Conservation (phyloP, 2,888 invertebrate genomes). For the Drosophila engyochracea region DNA sequence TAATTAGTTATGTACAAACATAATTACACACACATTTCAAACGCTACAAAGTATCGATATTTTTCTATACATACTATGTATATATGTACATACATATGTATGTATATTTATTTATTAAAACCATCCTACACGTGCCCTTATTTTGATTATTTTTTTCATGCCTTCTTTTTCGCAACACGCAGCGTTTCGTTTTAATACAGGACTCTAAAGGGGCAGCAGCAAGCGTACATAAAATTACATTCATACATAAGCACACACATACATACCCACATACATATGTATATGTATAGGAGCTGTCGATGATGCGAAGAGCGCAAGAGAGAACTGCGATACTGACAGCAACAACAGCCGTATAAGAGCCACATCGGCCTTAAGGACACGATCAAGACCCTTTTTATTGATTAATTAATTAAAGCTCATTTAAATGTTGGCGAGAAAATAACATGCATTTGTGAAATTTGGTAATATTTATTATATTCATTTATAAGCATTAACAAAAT, state of each 20-base stretch:
- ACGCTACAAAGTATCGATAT: background rate
- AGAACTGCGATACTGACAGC: constrained; percentile 44
- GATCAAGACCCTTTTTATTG: constrained; percentile 22
- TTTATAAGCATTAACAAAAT: background rate
- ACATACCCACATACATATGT: constrained; percentile 4
- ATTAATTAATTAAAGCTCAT: background rate
- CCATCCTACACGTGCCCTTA: constrained; percentile 81
- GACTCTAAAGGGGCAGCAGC: constrained; percentile 40
- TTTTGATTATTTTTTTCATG: constrained; percentile 61
- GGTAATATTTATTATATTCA: background rate
- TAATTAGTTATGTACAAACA: constrained; percentile 6
- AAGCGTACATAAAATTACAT: constrained; percentile 33
- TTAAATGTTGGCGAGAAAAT: background rate
- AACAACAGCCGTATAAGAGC: constrained; percentile 25
- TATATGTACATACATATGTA: background rate
- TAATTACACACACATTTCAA: background rate
- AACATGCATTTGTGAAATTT: background rate
- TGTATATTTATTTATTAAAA: constrained; percentile 15
- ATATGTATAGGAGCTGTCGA: constrained; percentile 48
- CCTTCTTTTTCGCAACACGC: constrained; percentile 51
- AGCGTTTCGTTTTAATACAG: constrained; percentile 52
- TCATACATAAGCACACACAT: constrained; percentile 16
- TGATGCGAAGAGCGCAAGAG: constrained; percentile 56
- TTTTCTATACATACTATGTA: constrained; percentile 4
- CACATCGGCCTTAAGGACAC: background rate